Conservation (phyloP, 2,113 vertebrate genomes). For the Meriones unguiculatus region DNA sequence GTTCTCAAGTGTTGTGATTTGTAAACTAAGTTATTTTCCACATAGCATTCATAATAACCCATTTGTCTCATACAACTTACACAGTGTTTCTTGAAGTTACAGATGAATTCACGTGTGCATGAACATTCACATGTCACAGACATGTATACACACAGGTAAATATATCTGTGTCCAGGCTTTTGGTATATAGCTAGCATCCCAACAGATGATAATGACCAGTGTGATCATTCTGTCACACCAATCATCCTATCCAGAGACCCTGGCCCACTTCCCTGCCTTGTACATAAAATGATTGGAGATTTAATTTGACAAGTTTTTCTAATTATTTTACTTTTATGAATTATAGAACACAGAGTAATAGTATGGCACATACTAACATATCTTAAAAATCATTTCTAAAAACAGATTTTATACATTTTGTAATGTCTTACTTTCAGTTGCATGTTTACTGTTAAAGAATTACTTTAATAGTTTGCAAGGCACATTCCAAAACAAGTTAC, state of each 20-base stretch:
- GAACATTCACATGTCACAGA: neutral
- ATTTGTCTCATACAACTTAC: conserved; percentile 21
- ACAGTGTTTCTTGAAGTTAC: conserved; percentile 5
- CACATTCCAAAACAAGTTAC: conserved; percentile 73
- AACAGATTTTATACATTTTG: conserved; percentile 24
- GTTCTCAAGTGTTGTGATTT: conserved; percentile 33
- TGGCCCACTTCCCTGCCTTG: neutral
- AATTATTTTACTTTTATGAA: conserved; percentile 39
- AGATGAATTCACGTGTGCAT: neutral
- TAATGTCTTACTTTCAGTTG: conserved; percentile 17
- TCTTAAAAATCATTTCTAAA: neutral
- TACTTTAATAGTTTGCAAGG: conserved; percentile 73
- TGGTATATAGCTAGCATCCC: neutral
- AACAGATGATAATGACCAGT: neutral
- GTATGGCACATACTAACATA: neutral
- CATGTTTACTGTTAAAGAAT: conserved; percentile 14
- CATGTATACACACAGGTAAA: neutral
- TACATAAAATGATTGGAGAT: conserved; percentile 11
- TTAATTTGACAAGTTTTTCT: conserved; percentile 35
- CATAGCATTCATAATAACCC: conserved; percentile 10
- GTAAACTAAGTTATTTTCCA: neutral
- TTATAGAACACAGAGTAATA: conserved; percentile 38
- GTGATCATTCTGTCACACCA: neutral
- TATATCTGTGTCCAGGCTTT: neutral
- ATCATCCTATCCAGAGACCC: conserved; percentile 3